Evolutionary conservation across 2,113 vertebrate genomes (phyloP).

Genomic region (Eudyptes chrysolophus): DNA sequence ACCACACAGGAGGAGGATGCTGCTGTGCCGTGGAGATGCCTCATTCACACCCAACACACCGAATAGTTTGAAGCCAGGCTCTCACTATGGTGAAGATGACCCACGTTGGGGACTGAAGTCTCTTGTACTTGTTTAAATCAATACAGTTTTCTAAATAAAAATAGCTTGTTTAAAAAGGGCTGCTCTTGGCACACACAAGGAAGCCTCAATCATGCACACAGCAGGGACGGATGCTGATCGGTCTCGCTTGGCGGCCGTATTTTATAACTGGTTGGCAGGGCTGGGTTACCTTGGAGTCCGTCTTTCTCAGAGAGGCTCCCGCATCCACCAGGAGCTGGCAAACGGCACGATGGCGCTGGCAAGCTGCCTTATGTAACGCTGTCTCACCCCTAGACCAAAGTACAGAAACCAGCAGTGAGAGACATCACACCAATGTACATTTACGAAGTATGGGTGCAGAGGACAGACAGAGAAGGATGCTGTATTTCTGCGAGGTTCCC

Average conservation of each 20-base stretch:
- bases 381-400: conserved; percentile 89
- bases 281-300: conserved; percentile 86
- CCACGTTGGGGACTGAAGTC: background rate
- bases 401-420: conserved; percentile 60
- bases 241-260: background rate
- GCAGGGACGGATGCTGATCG: background rate
- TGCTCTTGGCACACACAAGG: background rate
- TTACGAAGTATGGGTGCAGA: background rate
- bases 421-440: background rate
- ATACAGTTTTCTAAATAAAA: conserved; percentile 9
- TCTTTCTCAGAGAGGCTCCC: conserved; percentile 88
- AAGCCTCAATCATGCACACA: background rate
- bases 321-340: conserved; percentile 90
- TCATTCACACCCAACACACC: background rate
- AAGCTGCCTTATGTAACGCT: conserved; percentile 93
- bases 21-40: background rate
- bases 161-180: background rate
- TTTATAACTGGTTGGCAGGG: background rate
- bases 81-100: background rate
- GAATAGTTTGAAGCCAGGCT: background rate
- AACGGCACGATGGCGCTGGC: conserved; percentile 81
- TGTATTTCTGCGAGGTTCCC: background rate
- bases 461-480: background rate
- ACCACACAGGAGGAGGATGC: background rate
- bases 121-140: conserved; percentile 14